Conservation (phyloP, 2,888 invertebrate genomes). For the Cremastinae sp. region DNA sequence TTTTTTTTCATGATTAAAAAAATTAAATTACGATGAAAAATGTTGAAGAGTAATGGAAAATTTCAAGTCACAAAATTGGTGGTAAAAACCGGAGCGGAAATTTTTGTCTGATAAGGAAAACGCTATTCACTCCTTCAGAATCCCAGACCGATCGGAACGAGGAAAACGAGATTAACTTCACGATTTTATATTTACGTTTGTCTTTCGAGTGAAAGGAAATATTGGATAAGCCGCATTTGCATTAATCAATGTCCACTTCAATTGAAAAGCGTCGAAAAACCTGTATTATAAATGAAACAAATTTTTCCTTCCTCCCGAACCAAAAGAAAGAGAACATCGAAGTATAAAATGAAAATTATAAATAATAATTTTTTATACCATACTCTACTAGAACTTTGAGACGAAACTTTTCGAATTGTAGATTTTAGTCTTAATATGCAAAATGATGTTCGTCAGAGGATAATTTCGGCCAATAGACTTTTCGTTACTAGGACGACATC, state of each 20-base stretch:
- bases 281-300: neutral
- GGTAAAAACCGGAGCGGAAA: no score
- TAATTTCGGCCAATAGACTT: conserved; percentile 45
- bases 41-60: no score
- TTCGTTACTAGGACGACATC: conserved; percentile 51
- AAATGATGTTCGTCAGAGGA: conserved; percentile 25
- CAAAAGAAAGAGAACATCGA: no score
- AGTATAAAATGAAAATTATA: no score
- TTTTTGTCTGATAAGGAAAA: no score
- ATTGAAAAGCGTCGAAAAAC: neutral
- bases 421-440: conserved; percentile 44
- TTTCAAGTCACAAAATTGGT: no score
- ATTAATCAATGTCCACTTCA: conserved; percentile 30
- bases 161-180: conserved; percentile 56
- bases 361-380: no score
- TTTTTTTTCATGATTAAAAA: no score
- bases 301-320: conserved; percentile 13
- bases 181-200: conserved; percentile 44
- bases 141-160: no score
- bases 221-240: conserved; percentile 45
- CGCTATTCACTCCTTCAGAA: no score
- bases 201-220: conserved; percentile 56
- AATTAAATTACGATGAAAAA: no score
- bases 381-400: no score
- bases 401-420: neutral